Conservation (phyloP, 1,140 invertebrate genomes). For the Drosophila equinoxialis region DNA sequence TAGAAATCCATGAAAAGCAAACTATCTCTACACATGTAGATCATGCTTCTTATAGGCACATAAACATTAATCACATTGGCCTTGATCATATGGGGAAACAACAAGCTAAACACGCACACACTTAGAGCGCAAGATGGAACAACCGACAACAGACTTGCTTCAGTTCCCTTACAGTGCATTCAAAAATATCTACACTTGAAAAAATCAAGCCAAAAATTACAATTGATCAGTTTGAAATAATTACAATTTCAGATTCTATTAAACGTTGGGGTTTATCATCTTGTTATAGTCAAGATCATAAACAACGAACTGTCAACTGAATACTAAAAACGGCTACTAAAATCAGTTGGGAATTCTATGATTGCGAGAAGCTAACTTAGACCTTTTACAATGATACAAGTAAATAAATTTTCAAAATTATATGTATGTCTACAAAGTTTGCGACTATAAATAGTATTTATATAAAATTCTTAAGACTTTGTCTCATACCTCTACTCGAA, state of each 20-base stretch:
- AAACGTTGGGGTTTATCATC: no score
- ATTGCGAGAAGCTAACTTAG: no score
- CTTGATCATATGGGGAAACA: conserved; percentile 57
- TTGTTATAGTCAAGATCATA: no score
- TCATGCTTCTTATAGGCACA: conserved; percentile 26
- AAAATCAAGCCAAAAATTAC: background rate
- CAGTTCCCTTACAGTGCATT: conserved; percentile 45
- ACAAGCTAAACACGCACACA: background rate
- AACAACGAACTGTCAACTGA: no score
- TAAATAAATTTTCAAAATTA: no score
- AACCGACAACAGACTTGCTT: conserved; percentile 2
- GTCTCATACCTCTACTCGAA: no score
- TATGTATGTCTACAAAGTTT: no score
- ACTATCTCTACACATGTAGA: conserved; percentile 43
- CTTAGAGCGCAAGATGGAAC: background rate
- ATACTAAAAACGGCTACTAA: background rate
- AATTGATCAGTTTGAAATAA: no score
- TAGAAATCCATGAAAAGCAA: conserved; percentile 45
- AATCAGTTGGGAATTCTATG: background rate
- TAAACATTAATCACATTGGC: conserved; percentile 69
- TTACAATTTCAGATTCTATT: no score
- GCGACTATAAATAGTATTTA: no score
- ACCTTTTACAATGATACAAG: no score
- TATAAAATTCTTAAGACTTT: no score
- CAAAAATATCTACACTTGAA: conserved; percentile 33